Base-by-base conservation (phyloP, 35 echinoderm and acorn worm species). In the Apostichopus japonicus region DNA sequence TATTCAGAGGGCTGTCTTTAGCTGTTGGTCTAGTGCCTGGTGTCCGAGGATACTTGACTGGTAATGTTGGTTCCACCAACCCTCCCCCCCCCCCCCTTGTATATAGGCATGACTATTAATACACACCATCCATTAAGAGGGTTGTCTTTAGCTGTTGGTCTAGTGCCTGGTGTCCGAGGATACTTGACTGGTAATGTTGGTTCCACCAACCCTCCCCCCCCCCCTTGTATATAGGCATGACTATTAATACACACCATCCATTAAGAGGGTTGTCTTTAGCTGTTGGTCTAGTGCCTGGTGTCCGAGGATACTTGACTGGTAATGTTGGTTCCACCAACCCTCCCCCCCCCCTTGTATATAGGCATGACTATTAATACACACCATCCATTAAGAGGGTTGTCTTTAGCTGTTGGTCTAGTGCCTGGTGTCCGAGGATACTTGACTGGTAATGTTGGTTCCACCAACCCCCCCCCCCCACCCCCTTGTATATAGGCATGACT, bases 141-240 rank as follows among this genome's bases (percentile, higher is more conserved):
- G 55, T 94, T 97, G 10, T 97, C 96, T 58, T 84, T 72, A 9
- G 76, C 5, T 22, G 59, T 25, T 44, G 96, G 96, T 91, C 96
- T 92, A 72, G 90, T 86, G 6, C 96, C 96, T 14, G 93, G 96
- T 57, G 61, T 84, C 17, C 96, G 86, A 6, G 96, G 93, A 79
- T 97, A 97, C 72, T 97, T 97, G 3, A 97, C 96, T 1, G 96
- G 96, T 15, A 94, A 91, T 24, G 79, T 91, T 53, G 96, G 93
- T 79, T 97, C 96, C 8, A 78, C 77, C 55, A 94, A 56, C n/a
- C n/a, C n/a, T n/a, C n/a, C 2, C 25, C 25, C 1, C 25, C 33
- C 33, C 33, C 33, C 33, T 3, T 44, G 27, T 33, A 33, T n/a
- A n/a, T 33, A 33, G 27, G 27, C 27, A 33, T 33, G 27, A 33